phyloP scores from a whole-genome alignment of 2,113 vertebrate species.

The Rhinoptilus africanus region DNA sequence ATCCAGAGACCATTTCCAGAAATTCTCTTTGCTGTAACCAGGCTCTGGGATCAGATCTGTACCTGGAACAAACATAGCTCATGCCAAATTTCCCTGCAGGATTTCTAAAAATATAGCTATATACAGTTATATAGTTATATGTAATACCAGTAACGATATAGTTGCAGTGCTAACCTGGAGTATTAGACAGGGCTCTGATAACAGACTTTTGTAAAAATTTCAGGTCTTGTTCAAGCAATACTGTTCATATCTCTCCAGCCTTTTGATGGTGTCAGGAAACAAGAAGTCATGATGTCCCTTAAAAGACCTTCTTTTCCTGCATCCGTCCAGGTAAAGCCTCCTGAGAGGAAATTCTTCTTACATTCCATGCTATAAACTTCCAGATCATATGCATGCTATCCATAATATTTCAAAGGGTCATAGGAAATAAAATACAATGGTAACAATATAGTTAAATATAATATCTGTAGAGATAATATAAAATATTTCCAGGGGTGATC shows the following conservation, averaged over 20 bases:
- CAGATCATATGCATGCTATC: neutral
- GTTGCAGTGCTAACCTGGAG: neutral
- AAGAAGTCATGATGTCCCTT: neutral
- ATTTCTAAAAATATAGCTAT: neutral
- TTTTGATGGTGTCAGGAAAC: neutral
- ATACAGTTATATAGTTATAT: neutral
- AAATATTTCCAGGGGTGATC: neutral
- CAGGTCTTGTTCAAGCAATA: neutral
- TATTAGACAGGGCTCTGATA: neutral
- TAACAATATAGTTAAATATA: neutral
- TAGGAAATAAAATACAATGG: neutral
- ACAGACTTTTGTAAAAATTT: neutral
- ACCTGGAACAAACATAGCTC: neutral
- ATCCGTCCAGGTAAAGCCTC: neutral
- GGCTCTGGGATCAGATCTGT: neutral
- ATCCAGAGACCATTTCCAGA: neutral
- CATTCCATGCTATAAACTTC: neutral
- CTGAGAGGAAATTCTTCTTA: neutral
- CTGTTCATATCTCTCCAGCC: rapidly evolving
- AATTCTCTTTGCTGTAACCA: neutral
- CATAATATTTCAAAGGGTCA: neutral
- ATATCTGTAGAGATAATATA: neutral
- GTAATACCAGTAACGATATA: rapidly evolving
- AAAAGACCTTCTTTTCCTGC: neutral
- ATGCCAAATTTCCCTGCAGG: neutral